Percentiles rank a stretch among this genome's conserved stretches.
Conservation (phyloP, 1,140 invertebrate genomes). For the Drosophila parabipectinata region DNA sequence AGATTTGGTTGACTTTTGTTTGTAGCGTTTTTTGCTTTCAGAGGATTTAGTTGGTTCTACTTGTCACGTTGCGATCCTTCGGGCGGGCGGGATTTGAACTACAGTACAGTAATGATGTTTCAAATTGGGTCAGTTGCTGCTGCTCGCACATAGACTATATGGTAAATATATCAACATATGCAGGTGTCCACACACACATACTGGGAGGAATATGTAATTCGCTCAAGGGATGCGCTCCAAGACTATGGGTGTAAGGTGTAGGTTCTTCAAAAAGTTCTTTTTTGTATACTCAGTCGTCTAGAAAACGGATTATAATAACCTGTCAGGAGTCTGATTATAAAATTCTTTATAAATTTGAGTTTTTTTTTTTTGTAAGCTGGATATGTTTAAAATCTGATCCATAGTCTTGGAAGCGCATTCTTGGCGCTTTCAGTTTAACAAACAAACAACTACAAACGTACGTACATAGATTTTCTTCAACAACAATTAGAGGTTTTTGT, state of each 20-base stretch:
- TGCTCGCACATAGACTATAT: slow-evolving; percentile 68
- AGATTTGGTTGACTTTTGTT: slow-evolving; percentile 63
- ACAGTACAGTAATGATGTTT: slow-evolving; percentile 26
- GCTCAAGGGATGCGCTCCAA: neutral
- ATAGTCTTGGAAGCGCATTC: slow-evolving; percentile 8
- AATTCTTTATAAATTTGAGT: neutral
- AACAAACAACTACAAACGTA: slow-evolving; percentile 54
- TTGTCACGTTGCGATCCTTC: slow-evolving; percentile 19
- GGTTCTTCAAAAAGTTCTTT: neutral
- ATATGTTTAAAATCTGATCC: slow-evolving; percentile 24
- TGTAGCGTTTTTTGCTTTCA: slow-evolving; percentile 17
- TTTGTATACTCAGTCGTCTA: slow-evolving; percentile 7
- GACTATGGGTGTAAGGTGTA: neutral
- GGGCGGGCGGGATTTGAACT: slow-evolving; percentile 43
- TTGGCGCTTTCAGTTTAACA: slow-evolving; percentile 16
- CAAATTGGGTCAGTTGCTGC: slow-evolving; percentile 23
- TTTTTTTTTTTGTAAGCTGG: slow-evolving; percentile 1
- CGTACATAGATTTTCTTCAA: slow-evolving; percentile 38
- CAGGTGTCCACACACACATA: slow-evolving; percentile 17
- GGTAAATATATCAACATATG: slow-evolving; percentile 63
- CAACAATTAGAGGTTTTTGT: slow-evolving; percentile 65
- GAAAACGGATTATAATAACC: neutral
- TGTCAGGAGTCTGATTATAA: neutral
- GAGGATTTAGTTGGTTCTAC: slow-evolving; percentile 55
- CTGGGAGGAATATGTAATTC: slow-evolving; percentile 20